These are phyloP conservation scores for Enteromius argenteus DNA, from an alignment of 2,797 vertebrate species.

Conservation along the genomic window DNA sequence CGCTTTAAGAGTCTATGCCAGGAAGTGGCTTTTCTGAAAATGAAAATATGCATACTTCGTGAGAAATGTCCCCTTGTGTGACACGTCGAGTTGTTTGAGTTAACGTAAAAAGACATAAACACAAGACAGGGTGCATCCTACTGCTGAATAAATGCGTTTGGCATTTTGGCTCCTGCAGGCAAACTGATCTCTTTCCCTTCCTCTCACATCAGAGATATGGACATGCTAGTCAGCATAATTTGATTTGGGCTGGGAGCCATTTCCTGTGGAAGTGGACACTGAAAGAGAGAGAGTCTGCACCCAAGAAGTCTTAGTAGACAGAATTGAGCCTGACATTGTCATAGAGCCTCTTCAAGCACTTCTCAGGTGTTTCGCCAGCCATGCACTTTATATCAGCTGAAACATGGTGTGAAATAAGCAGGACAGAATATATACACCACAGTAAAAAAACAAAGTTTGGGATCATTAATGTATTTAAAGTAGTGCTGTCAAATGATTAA, in stretches of 20 bases:
- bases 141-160: conserved; percentile 37
- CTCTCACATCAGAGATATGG: conserved; percentile 49
- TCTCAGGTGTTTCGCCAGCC: not conserved
- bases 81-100: not conserved
- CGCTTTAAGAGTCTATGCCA: not conserved
- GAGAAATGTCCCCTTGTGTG: not conserved
- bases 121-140: not conserved
- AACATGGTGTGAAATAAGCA: not conserved
- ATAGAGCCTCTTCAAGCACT: conserved; percentile 11
- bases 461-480: not conserved
- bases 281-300: conserved; percentile 35
- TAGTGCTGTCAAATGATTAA: not conserved
- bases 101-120: not conserved
- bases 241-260: conserved; percentile 50
- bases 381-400: not conserved
- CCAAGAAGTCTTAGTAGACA: conserved; percentile 17
- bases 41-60: not conserved
- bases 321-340: conserved; percentile 24
- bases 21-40: conserved; percentile 8
- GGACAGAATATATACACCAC: not conserved
- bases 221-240: conserved; percentile 50
- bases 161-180: conserved; percentile 13
- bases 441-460: not conserved
- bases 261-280: conserved; percentile 52
- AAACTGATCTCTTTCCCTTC: conserved; percentile 32